phyloP scores from a whole-genome alignment of 2,113 vertebrate genomes.

The Pheucticus melanocephalus region DNA sequence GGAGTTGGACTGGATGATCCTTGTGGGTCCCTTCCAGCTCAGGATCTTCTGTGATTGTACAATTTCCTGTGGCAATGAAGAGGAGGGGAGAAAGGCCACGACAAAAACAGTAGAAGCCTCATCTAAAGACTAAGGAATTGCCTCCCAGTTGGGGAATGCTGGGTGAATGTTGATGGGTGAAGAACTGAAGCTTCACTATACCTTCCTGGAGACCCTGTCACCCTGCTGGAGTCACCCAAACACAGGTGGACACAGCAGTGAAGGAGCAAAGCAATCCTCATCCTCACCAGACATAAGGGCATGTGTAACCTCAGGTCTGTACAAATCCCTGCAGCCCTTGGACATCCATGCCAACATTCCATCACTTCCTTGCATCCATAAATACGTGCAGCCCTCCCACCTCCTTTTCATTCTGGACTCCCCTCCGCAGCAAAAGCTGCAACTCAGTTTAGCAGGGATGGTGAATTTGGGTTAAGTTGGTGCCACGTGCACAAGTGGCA shows the following conservation, averaged over 20 bases:
- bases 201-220: background rate
- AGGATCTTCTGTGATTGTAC: background rate
- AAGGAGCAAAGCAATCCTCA: background rate
- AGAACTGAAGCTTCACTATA: background rate
- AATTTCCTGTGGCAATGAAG: background rate
- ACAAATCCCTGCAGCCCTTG: background rate
- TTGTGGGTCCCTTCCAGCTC: background rate
- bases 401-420: background rate
- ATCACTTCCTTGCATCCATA: background rate
- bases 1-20: accelerated
- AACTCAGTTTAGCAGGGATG: background rate
- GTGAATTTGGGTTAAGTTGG: background rate
- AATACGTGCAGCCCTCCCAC: background rate
- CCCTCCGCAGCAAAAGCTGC: background rate
- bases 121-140: background rate
- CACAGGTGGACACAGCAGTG: background rate
- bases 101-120: background rate
- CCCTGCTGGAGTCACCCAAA: background rate
- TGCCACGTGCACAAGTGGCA: background rate
- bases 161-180: background rate
- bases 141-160: background rate
- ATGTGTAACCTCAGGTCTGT: accelerated
- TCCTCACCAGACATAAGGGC: background rate
- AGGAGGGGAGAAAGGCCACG: background rate
- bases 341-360: background rate